Evolutionary conservation across 2,888 invertebrate species (phyloP).

Genomic region (Drosophila macrospina): DNA sequence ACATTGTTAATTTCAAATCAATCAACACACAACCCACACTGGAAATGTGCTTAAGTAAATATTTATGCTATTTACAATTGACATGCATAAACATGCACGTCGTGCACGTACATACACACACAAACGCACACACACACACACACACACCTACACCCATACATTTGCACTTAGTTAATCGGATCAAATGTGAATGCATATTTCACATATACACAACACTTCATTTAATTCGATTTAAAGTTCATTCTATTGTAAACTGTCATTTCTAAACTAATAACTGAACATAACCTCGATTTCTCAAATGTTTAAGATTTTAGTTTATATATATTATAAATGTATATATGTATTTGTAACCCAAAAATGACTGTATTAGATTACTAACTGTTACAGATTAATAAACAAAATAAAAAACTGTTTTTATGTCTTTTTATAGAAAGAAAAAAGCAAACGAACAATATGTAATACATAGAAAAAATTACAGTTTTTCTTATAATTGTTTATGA

Average conservation of each 20-base stretch:
- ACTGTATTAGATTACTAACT: too few relatives aligned
- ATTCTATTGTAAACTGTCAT: not conserved
- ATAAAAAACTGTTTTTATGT: too few relatives aligned
- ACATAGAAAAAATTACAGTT: too few relatives aligned
- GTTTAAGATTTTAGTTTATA: too few relatives aligned
- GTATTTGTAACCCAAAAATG: too few relatives aligned
- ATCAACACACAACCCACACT: slow-evolving; percentile 58
- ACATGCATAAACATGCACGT: slow-evolving; percentile 28
- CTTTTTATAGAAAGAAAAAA: too few relatives aligned
- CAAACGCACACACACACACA: slow-evolving; percentile 11
- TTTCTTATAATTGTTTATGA: too few relatives aligned
- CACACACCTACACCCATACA: slow-evolving; percentile 11
- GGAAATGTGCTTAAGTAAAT: slow-evolving; percentile 54
- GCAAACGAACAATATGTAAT: too few relatives aligned
- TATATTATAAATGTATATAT: too few relatives aligned
- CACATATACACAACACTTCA: slow-evolving; percentile 35
- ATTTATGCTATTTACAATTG: slow-evolving; percentile 47
- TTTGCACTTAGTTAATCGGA: slow-evolving; percentile 15
- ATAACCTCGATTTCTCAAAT: not conserved
- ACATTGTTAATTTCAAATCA: slow-evolving; percentile 66
- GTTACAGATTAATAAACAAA: too few relatives aligned
- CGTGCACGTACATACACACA: slow-evolving; percentile 6
- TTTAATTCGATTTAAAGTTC: slow-evolving; percentile 22
- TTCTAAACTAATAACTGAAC: not conserved
- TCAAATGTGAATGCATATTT: slow-evolving; percentile 10